Percentiles rank a stretch among this genome's conserved stretches.
These are phyloP conservation scores for Gibbula magus DNA, from an alignment of 2,888 invertebrate species.

Conservation along the genomic window DNA sequence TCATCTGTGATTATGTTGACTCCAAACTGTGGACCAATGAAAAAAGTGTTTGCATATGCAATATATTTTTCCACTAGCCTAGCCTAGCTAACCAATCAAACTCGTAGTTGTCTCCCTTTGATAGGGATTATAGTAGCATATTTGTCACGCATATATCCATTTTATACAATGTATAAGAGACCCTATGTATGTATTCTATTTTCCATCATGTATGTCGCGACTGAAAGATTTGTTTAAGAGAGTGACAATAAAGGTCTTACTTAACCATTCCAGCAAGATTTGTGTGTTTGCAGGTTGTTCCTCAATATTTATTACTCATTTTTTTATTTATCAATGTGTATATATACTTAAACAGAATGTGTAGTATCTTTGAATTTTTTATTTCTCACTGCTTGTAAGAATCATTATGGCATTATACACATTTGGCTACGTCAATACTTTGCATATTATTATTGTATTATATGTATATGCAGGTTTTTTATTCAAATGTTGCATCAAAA, in stretches of 20 bases:
- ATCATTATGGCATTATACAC: neutral
- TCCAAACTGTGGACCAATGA: conserved; percentile 1
- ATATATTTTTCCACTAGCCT: conserved; percentile 21
- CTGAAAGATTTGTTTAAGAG: neutral
- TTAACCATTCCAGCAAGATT: neutral
- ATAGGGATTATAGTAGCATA: neutral
- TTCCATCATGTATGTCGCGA: neutral
- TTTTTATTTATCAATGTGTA: neutral
- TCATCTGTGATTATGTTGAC: conserved; percentile 8
- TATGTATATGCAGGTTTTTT: too few relatives aligned
- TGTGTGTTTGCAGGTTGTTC: neutral
- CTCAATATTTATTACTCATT: neutral
- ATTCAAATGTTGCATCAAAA: too few relatives aligned
- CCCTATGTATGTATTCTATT: neutral
- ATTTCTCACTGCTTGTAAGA: neutral
- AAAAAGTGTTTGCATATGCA: conserved; percentile 16
- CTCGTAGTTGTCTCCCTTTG: conserved; percentile 2
- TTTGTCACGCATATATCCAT: neutral
- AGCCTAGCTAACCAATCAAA: conserved; percentile 11
- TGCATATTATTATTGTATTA: neutral
- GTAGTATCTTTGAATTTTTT: neutral
- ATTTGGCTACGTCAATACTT: neutral
- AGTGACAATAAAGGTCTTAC: neutral
- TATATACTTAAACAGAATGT: neutral
- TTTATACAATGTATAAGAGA: neutral